phyloP scores from a whole-genome alignment of 2,888 invertebrate genomes.

The Athripsodes cinereus region DNA sequence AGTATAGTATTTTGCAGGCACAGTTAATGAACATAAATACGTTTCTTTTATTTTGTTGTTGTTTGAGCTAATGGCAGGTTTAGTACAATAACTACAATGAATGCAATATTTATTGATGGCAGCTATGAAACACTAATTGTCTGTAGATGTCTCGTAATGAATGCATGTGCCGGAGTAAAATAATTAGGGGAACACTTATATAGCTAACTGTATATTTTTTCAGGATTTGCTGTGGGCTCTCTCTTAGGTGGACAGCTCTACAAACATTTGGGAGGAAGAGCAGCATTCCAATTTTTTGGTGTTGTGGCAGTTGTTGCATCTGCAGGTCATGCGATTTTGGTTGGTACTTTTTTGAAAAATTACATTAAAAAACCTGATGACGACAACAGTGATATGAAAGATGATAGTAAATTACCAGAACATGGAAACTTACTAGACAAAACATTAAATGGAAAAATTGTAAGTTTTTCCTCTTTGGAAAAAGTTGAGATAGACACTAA shows the following conservation, averaged over 20 bases:
- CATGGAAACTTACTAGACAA: background rate
- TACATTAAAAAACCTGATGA: background rate
- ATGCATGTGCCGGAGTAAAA: too few species aligned
- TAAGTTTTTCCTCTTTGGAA: background rate
- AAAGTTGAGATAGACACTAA: background rate
- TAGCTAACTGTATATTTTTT: background rate
- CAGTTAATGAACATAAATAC: too few species aligned
- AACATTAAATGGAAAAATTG: background rate
- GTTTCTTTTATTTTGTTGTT: too few species aligned
- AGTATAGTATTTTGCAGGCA: too few species aligned
- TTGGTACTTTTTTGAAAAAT: conserved; percentile 2
- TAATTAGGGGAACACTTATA: background rate
- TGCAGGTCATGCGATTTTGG: conserved; percentile 2
- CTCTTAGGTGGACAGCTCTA: conserved; percentile 67
- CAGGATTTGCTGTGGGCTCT: conserved; percentile 73
- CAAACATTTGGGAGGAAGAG: conserved; percentile 54
- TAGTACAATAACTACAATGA: too few species aligned
- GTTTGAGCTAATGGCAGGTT: too few species aligned
- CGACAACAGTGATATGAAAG: background rate
- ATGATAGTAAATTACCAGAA: background rate
- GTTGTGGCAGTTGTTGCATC: conserved; percentile 33
- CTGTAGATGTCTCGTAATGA: too few species aligned
- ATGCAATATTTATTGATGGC: too few species aligned
- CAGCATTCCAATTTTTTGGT: conserved; percentile 38
- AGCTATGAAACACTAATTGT: too few species aligned